Evolutionary conservation across 2,888 invertebrate species (phyloP).

Genomic region (Euzophera pinguis): DNA sequence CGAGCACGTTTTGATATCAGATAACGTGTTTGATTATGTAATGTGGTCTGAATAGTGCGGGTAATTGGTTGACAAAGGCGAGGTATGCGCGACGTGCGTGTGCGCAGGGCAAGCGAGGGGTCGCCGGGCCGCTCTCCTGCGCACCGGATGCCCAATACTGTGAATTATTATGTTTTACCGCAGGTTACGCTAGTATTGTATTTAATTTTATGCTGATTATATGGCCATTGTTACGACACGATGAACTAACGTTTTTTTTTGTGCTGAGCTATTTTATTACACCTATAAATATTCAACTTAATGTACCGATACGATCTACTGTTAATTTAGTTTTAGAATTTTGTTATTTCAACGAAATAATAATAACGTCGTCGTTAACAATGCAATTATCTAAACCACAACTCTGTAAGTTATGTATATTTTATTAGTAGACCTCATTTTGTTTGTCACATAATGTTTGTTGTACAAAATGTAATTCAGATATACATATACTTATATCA

Average conservation of each 20-base stretch:
- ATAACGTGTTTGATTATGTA: slow-evolving; percentile 46
- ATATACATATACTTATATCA: too few relatives aligned
- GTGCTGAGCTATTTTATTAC: slow-evolving; percentile 10
- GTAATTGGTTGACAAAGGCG: slow-evolving; percentile 57
- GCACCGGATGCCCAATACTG: slow-evolving; percentile 32
- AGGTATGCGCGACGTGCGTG: slow-evolving; percentile 23
- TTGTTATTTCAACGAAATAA: not conserved
- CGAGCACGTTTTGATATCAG: slow-evolving; percentile 22
- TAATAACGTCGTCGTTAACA: too few relatives aligned
- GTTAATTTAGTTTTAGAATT: not conserved
- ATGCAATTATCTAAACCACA: not conserved
- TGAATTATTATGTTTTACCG: slow-evolving; percentile 26
- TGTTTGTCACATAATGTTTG: too few relatives aligned
- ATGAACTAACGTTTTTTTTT: slow-evolving; percentile 14
- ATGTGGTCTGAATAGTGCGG: slow-evolving; percentile 44
- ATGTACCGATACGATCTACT: not conserved
- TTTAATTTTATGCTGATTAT: slow-evolving; percentile 26
- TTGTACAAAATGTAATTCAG: too few relatives aligned
- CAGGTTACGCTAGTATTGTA: slow-evolving; percentile 19
- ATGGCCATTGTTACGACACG: slow-evolving; percentile 20
- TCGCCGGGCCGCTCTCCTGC: slow-evolving; percentile 16
- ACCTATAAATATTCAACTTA: slow-evolving; percentile 4
- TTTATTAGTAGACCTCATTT: too few relatives aligned
- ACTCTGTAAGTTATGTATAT: not conserved
- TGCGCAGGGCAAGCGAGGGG: slow-evolving; percentile 22